phyloP scores from a whole-genome alignment of 2,888 invertebrate species.

The Metalampra italica region DNA sequence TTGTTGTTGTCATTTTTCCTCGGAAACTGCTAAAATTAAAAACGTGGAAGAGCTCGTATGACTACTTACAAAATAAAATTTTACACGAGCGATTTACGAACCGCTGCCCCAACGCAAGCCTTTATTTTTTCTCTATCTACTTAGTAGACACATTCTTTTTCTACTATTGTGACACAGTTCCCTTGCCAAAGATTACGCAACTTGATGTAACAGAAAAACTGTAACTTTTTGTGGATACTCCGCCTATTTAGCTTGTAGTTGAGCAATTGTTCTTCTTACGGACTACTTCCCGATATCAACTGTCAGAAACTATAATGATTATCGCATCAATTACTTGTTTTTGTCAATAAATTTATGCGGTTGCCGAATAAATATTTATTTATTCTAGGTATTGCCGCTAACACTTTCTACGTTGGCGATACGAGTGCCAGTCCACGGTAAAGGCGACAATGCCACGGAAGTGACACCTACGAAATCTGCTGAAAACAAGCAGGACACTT shows the following conservation, averaged over 20 bases:
- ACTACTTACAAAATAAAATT: slow-evolving; percentile 3
- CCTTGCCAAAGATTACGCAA: slow-evolving; percentile 56
- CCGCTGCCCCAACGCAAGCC: slow-evolving; percentile 2
- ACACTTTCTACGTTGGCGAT: slow-evolving; percentile 41
- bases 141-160: slow-evolving; percentile 33
- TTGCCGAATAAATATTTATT: slow-evolving; percentile 2
- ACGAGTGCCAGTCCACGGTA: slow-evolving; percentile 50
- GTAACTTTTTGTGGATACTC: slow-evolving; percentile 29
- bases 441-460: slow-evolving; percentile 29
- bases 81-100: not conserved
- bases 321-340: not conserved
- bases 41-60: not conserved
- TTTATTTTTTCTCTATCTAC: slow-evolving; percentile 1
- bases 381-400: slow-evolving; percentile 50
- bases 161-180: slow-evolving; percentile 54
- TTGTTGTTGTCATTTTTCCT: not conserved
- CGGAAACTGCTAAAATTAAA: not conserved
- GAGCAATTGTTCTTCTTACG: slow-evolving; percentile 23
- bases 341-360: not conserved
- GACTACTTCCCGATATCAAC: slow-evolving; percentile 7
- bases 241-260: slow-evolving; percentile 30
- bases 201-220: slow-evolving; percentile 47
- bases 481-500: slow-evolving; percentile 16
- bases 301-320: slow-evolving; percentile 7
- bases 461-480: slow-evolving; percentile 11